Percentiles rank a stretch among this genome's conserved stretches.
These are phyloP conservation scores for Formica exsecta DNA, from an alignment of 1,140 invertebrate species.

Conservation along the genomic window DNA sequence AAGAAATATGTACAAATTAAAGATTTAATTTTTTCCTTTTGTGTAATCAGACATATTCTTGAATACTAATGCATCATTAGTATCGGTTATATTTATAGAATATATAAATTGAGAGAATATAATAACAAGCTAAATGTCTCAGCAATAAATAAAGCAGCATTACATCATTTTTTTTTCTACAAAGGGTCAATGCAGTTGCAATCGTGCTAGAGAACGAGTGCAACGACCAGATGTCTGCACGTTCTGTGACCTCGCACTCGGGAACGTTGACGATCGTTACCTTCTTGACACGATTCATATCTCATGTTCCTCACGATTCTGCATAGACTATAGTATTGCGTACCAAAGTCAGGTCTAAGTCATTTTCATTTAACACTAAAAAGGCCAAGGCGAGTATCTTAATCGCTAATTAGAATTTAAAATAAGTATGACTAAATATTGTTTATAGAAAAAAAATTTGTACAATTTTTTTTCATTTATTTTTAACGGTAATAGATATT, in stretches of 20 bases:
- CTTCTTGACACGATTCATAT: constrained; percentile 21
- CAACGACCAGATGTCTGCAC: constrained; percentile 40
- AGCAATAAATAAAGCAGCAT: not conserved
- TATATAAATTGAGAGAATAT: not conserved
- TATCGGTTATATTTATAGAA: not conserved
- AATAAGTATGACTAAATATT: not conserved
- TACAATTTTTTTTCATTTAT: not conserved
- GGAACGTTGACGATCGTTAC: not conserved
- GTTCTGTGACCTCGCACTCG: constrained; percentile 21
- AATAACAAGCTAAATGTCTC: not conserved
- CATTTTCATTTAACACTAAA: constrained; percentile 11
- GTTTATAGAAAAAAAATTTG: not conserved
- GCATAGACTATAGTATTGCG: constrained; percentile 13
- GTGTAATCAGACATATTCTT: not conserved
- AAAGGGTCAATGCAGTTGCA: constrained; percentile 39
- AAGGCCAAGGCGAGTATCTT: not conserved
- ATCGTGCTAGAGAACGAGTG: constrained; percentile 1
- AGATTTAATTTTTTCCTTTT: not conserved
- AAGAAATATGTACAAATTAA: not conserved
- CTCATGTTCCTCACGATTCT: constrained; percentile 13
- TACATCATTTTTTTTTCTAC: constrained; percentile 6
- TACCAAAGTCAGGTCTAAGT: constrained; percentile 1
- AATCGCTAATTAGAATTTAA: not conserved
- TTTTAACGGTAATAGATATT: not conserved
- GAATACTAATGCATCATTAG: not conserved